These are phyloP conservation scores for Aspidiotus rigidus DNA, from an alignment of 2,888 invertebrate species.

Conservation along the genomic window DNA sequence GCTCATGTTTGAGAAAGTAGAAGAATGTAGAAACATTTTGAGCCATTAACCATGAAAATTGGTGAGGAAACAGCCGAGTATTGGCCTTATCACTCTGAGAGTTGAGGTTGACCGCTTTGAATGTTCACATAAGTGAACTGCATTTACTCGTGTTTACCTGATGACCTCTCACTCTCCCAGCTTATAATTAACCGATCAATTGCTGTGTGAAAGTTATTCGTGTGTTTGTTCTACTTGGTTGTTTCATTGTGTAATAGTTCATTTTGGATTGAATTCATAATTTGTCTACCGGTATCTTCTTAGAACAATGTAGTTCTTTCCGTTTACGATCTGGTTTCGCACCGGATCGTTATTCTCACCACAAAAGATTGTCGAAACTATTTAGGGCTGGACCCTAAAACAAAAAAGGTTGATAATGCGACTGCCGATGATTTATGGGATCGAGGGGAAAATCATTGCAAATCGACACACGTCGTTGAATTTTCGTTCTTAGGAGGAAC, in stretches of 20 bases:
- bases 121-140: too few relatives aligned
- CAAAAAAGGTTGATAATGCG: background rate
- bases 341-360: background rate
- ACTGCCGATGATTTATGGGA: background rate
- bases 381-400: conserved; percentile 1
- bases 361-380: background rate
- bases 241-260: too few relatives aligned
- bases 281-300: too few relatives aligned
- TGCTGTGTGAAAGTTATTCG: too few relatives aligned
- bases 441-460: background rate
- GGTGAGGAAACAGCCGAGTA: background rate
- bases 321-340: too few relatives aligned
- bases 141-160: too few relatives aligned
- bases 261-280: too few relatives aligned
- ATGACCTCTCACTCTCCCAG: too few relatives aligned
- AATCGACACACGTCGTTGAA: background rate
- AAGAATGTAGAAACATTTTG: background rate
- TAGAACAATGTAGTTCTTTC: too few relatives aligned
- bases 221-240: background rate
- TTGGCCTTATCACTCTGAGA: background rate
- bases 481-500: background rate
- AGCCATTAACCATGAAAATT: background rate
- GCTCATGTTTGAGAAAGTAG: background rate
- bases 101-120: too few relatives aligned
- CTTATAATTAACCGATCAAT: too few relatives aligned